A percentile compares a stretch with the other conserved stretches of the same genome.
These are phyloP conservation scores for Tragelaphus imberbis DNA, from an alignment of 2,113 vertebrate genomes.

Conservation along the genomic window DNA sequence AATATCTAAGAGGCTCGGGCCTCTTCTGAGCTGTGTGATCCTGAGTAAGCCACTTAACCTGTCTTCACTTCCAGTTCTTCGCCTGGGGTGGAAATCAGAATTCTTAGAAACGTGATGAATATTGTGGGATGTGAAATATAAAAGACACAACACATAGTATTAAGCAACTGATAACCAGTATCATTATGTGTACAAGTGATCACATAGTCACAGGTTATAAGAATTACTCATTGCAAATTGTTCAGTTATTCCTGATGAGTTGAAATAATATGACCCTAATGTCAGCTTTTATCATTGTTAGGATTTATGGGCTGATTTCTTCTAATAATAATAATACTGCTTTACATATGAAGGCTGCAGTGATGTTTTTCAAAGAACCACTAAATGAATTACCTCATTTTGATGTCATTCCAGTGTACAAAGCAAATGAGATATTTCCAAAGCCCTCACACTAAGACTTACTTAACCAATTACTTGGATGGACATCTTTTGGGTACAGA, in stretches of 20 bases:
- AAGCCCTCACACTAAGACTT: not conserved
- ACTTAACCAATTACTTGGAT: not conserved
- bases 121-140: not conserved
- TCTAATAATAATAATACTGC: not conserved
- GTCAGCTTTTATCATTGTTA: not conserved
- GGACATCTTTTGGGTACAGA: not conserved
- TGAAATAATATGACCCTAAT: not conserved
- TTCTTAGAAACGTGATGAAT: not conserved
- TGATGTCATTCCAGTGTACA: not conserved
- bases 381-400: not conserved
- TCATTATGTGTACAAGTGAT: not conserved
- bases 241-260: not conserved
- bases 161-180: not conserved
- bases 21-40: not conserved
- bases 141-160: not conserved
- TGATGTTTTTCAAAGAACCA: not conserved
- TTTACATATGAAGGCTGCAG: not conserved
- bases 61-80: not conserved
- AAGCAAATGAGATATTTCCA: not conserved
- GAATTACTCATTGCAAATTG: not conserved
- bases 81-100: not conserved
- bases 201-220: not conserved
- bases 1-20: not conserved
- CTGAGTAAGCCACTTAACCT: not conserved
- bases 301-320: not conserved